Evolutionary conservation across 2,113 vertebrate genomes (phyloP).

Genomic region (Uria lomvia): DNA sequence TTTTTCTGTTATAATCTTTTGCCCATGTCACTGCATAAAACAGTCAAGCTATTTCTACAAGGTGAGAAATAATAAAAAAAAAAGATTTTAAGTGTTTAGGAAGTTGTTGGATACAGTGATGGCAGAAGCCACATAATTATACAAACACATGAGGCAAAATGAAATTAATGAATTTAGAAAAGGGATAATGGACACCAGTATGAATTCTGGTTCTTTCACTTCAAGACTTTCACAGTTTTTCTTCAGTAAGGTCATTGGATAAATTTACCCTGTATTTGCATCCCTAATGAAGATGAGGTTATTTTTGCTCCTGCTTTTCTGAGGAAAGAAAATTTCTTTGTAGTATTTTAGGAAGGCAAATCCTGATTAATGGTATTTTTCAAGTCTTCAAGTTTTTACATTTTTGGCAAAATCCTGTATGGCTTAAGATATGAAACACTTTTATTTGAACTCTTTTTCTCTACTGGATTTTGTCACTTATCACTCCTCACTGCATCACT

Average conservation of each 20-base stretch:
- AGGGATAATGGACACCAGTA: not conserved
- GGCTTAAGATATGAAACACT: constrained; percentile 1
- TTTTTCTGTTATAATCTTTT: not conserved
- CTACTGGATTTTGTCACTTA: constrained; percentile 19
- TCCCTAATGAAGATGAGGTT: not conserved
- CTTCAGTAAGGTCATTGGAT: not conserved
- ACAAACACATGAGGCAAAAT: not conserved
- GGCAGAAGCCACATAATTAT: not conserved
- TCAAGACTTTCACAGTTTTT: not conserved
- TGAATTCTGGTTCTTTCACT: not conserved
- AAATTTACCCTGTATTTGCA: not conserved
- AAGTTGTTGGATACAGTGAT: not conserved
- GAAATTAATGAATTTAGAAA: not conserved
- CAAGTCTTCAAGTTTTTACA: not conserved
- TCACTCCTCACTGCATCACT: not conserved
- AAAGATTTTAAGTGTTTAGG: not conserved
- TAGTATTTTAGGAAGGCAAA: not conserved
- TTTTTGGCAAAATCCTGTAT: not conserved
- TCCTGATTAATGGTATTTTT: not conserved
- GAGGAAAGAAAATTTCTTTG: not conserved
- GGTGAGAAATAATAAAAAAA: not conserved
- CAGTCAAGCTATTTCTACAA: not conserved
- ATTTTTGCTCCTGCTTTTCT: not conserved
- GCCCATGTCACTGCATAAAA: not conserved
- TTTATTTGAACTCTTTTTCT: constrained; percentile 9